Evolutionary conservation across 2,113 vertebrate genomes (phyloP).

Genomic region (Passer montanus): DNA sequence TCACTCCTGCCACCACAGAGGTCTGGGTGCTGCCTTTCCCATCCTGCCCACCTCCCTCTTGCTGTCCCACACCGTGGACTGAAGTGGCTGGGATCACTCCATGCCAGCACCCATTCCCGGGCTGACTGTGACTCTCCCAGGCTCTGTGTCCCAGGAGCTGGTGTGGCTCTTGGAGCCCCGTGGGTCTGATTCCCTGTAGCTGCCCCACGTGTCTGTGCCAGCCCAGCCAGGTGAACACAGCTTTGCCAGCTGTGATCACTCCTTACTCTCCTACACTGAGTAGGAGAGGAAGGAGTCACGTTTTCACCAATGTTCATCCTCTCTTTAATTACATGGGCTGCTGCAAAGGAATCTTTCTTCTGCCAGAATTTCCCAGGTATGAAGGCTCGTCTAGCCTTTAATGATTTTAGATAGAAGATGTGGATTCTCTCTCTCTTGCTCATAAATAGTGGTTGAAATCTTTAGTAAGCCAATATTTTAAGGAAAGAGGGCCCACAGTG

Average conservation of each 20-base stretch:
- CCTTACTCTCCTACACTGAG: not conserved
- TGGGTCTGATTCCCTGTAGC: not conserved
- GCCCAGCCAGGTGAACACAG: not conserved
- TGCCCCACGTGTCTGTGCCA: not conserved
- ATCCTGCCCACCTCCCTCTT: not conserved
- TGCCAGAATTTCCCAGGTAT: not conserved
- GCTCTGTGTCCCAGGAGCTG: fast-evolving
- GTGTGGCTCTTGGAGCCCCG: fast-evolving
- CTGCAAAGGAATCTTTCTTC: not conserved
- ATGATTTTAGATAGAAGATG: conserved; percentile 2
- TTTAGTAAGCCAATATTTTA: conserved; percentile 27
- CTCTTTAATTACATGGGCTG: not conserved
- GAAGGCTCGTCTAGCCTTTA: not conserved
- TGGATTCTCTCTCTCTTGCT: not conserved
- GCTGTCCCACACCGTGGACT: not conserved
- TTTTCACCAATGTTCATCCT: not conserved
- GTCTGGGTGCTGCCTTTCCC: not conserved
- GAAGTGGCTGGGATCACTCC: not conserved
- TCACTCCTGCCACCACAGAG: not conserved
- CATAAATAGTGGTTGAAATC: conserved; percentile 9
- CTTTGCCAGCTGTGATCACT: not conserved
- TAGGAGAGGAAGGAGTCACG: not conserved
- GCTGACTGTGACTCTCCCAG: not conserved
- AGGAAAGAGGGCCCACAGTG: not conserved
- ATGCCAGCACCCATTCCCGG: not conserved